Evolutionary conservation across 1,140 invertebrate species (phyloP), one percentile per base, ranked within the genome.

Genomic region (Pseudoatta argentina): DNA sequence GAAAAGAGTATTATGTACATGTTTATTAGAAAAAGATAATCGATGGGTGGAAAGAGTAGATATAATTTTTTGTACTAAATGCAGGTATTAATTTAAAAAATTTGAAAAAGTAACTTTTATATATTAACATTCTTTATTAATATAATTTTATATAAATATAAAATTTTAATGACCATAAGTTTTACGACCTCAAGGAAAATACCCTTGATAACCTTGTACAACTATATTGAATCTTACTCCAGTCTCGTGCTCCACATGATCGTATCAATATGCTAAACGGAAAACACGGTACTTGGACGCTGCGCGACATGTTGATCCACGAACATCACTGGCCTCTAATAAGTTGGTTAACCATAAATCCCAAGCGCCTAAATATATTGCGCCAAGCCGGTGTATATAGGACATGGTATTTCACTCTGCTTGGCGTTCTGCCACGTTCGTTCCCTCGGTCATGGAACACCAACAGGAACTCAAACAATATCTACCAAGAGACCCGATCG

Each of bases 391-490:
- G 63, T 86, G 30, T 75, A 82, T 83, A 88, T 79, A 91, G 73
- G 69, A 67, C 88, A 82, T 64, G 87, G 87, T 81, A 91, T 91
- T 91, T 85, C 76, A 91, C 87, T 88, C 85, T 53, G 53, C 55
- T 21, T 91, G 90, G 90, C 89, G 27, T 55, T 59, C 59, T 90
- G 89, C 90, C 90, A 90, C 86, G 85, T 44, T 69, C 82, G 82
- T 64, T 79, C 73, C 55, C 75, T 86, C 76, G 83, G 82, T 24
- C 64, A 51, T 59, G 63, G 39, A 66, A 51, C 59, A 82, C 76
- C 71, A 76, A 81, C 78, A 88, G 81, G 55, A 91, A 82, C 86
- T 88, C 76, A 91, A 89, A 91, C 89, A 91, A 91, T 89, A 89
- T 77, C 61, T 79, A 55, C 67, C 34, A 59, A 81, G n/a, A 63